A percentile compares a stretch with the other conserved stretches of the same genome.
Evolutionary conservation across 2,113 vertebrate species (phyloP).

Genomic region (Meleagris gallopavo): DNA sequence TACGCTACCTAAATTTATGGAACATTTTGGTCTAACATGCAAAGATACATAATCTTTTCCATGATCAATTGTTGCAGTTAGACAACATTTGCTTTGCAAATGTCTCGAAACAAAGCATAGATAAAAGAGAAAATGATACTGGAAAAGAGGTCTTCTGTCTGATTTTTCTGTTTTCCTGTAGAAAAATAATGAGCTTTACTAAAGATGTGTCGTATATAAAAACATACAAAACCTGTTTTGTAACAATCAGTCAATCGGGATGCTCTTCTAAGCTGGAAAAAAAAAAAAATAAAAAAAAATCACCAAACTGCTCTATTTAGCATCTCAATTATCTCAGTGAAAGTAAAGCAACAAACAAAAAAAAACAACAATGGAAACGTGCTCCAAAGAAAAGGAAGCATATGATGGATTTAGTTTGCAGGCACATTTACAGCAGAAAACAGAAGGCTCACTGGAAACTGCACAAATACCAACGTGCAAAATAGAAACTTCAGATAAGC

Average conservation of each 20-base stretch:
- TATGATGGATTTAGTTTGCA: not conserved
- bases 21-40: not conserved
- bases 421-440: not conserved
- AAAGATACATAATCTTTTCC: not conserved
- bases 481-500: slow-evolving; percentile 69
- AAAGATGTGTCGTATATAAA: accelerated
- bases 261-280: not conserved
- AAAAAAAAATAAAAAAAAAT: not conserved
- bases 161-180: accelerated
- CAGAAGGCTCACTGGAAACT: not conserved
- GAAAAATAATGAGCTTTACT: not conserved
- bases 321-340: not conserved
- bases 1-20: not conserved
- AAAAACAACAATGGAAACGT: not conserved
- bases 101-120: not conserved
- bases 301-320: not conserved
- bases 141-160: not conserved
- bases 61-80: not conserved
- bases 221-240: not conserved
- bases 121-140: accelerated
- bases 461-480: slow-evolving; percentile 31
- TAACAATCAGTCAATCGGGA: not conserved
- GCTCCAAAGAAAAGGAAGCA: not conserved
- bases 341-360: not conserved
- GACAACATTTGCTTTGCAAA: not conserved